Evolutionary conservation across 2,113 vertebrate genomes (phyloP).

Genomic region (Rhinichthys klamathensis): DNA sequence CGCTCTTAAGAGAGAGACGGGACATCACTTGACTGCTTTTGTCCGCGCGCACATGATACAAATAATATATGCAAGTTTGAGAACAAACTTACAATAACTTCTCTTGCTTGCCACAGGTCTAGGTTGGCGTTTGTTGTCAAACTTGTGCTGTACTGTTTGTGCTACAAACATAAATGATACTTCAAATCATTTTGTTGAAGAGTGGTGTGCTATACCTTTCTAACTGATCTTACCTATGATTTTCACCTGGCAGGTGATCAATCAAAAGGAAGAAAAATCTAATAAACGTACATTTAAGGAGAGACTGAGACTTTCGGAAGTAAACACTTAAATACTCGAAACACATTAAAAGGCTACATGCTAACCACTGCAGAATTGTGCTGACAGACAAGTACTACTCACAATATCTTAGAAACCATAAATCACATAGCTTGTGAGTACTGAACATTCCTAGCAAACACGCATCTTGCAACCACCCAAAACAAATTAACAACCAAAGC

Average conservation of each 20-base stretch:
- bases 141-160: background rate
- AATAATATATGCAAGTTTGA: slow-evolving; percentile 22
- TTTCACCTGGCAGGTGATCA: background rate
- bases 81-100: background rate
- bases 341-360: background rate
- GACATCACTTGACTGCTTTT: slow-evolving; percentile 7
- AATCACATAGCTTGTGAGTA: background rate
- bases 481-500: background rate
- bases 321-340: background rate
- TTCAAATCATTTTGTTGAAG: background rate
- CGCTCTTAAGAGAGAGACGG: slow-evolving; percentile 25
- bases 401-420: background rate
- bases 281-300: background rate
- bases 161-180: background rate
- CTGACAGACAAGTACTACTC: background rate
- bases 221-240: background rate
- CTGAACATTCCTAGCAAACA: background rate
- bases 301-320: background rate
- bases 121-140: background rate
- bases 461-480: background rate
- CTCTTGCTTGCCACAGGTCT: background rate
- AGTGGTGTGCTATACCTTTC: background rate
- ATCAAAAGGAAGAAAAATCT: background rate
- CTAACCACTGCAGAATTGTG: background rate
- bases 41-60: background rate